These are phyloP conservation scores for Cynocephalus volans DNA, from an alignment of 2,113 vertebrate species.

Conservation along the genomic window DNA sequence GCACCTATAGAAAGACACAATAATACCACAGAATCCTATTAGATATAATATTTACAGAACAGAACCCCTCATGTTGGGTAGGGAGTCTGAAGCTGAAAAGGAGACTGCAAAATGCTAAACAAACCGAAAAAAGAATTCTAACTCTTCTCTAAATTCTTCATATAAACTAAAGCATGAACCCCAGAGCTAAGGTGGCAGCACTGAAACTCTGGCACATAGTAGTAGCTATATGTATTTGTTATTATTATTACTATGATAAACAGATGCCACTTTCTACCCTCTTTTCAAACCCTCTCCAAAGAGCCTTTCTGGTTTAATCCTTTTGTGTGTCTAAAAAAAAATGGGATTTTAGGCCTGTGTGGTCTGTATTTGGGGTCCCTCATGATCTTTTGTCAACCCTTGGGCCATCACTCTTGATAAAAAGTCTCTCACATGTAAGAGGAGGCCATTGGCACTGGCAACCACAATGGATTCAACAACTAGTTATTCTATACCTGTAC, in stretches of 20 bases:
- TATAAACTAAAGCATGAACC: background rate
- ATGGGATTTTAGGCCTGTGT: background rate
- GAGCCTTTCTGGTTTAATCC: background rate
- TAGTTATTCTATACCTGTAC: background rate
- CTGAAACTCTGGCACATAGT: background rate
- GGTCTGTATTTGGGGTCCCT: background rate
- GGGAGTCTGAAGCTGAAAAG: slow-evolving; percentile 6
- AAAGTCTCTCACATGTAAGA: background rate
- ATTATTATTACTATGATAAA: background rate
- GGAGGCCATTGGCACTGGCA: background rate
- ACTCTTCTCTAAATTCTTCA: slow-evolving; percentile 6
- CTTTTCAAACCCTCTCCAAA: background rate
- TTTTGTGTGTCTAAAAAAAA: background rate
- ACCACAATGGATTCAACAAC: background rate
- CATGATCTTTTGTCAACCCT: background rate
- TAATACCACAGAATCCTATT: slow-evolving; percentile 40
- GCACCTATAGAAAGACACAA: slow-evolving; percentile 24
- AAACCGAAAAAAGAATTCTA: background rate
- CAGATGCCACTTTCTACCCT: background rate
- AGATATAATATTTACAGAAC: slow-evolving; percentile 9
- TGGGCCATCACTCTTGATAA: background rate
- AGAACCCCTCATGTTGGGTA: background rate
- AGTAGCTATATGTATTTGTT: background rate
- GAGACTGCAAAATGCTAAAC: slow-evolving; percentile 2
- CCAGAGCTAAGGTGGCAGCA: background rate